Base-by-base conservation (phyloP, 1,140 invertebrate species). In the Scaptomyza montana region DNA sequence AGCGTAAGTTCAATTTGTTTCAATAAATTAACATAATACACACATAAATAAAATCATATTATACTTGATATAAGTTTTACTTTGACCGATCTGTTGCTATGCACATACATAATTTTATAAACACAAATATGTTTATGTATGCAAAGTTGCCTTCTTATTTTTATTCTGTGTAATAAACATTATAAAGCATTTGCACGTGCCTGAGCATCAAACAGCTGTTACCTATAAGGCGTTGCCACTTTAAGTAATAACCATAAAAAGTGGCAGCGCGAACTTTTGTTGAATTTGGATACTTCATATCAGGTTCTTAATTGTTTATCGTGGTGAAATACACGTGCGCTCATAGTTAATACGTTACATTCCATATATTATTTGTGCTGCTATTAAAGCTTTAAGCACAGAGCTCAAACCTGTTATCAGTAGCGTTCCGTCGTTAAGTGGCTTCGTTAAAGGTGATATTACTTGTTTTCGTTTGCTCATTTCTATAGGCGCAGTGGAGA, bases 341-440 rank as follows among this genome's bases (percentile, higher is more conserved):
- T 51, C 10, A 21, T 49, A 3, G 46, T 36, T 25, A 47, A 33
- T 19, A n/a, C 21, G 7, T 25, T 5, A 43, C 10, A 45, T 25
- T 57, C 28, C 3, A 19, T 9, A 9, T 19, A 6, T 12, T 49
- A 19, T 12, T 36, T 16, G 6, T 28, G 25, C n/a, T 45, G 28
- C 5, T 13, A 41, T 55, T n/a, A 61, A 61, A 73, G 75, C 75
- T 87, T 50, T 61, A 16, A 51, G 63, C 68, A 19, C 5, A 66
- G 46, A 77, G 73, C 84, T 74, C 63, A 87, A 87, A 87, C 84
- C 84, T 87, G 84, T 87, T 87, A 89, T 87, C 84, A 80, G 55
- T 43, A 39, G 43, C 46, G 49, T 8, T 43, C 12, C 39, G 49
- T 49, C 33, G 33, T 46, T 59, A 30, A 12, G 10, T 65, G 43